Evolutionary conservation across 2,797 vertebrate genomes (phyloP).

Genomic region (Philypnodon macrostomus): DNA sequence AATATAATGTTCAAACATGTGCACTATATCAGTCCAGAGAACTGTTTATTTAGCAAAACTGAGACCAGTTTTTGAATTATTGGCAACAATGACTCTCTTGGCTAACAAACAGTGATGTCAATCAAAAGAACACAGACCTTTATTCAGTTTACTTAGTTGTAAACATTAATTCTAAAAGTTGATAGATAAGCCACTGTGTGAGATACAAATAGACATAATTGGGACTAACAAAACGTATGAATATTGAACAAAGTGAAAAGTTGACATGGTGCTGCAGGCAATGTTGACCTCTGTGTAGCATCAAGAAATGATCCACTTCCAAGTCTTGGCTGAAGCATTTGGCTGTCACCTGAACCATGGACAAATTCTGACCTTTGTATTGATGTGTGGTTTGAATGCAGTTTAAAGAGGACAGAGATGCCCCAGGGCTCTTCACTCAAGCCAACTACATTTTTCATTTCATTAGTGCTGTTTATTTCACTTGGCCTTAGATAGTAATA

Average conservation of each 20-base stretch:
- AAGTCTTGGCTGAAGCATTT: slow-evolving; percentile 34
- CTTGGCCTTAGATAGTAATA: slow-evolving; percentile 17
- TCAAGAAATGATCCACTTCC: slow-evolving; percentile 37
- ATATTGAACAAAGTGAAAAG: slow-evolving; percentile 12
- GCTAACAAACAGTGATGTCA: slow-evolving; percentile 12
- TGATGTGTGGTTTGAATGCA: slow-evolving; percentile 40
- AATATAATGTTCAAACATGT: slow-evolving; percentile 28
- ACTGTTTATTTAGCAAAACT: slow-evolving; percentile 41
- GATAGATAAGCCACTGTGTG: slow-evolving; percentile 37
- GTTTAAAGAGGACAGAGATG: slow-evolving; percentile 30
- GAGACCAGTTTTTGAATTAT: slow-evolving; percentile 14
- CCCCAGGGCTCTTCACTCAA: slow-evolving; percentile 21
- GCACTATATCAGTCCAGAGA: slow-evolving; percentile 22
- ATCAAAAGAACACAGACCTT: slow-evolving; percentile 21
- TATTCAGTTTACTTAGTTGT: slow-evolving; percentile 23
- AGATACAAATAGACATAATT: slow-evolving; percentile 18
- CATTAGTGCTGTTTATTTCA: slow-evolving; percentile 19
- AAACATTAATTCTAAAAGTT: slow-evolving; percentile 37
- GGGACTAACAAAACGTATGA: slow-evolving; percentile 26
- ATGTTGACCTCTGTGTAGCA: slow-evolving; percentile 11
- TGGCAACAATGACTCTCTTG: slow-evolving; percentile 30
- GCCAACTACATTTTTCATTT: slow-evolving; percentile 16
- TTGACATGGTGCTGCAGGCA: slow-evolving; percentile 28
- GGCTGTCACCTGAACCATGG: slow-evolving; percentile 29
- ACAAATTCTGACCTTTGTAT: slow-evolving; percentile 28